Base-by-base conservation (phyloP, 2,113 vertebrate genomes). In the Poeciliopsis prolifica region DNA sequence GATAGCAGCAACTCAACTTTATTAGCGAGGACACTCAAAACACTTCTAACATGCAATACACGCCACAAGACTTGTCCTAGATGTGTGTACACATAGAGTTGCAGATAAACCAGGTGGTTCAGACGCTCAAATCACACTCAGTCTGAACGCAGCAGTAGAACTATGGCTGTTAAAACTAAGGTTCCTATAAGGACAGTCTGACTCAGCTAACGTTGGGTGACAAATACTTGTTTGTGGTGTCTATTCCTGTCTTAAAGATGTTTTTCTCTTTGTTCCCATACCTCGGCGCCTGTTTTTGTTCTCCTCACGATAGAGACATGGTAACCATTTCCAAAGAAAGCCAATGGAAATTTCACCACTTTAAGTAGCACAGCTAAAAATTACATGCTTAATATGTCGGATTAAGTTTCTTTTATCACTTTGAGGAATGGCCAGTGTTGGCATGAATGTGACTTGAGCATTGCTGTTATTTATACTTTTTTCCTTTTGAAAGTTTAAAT, bases 351-450 rank as follows among this genome's bases (percentile, higher is more conserved):
- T 79, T 79, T 82, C 75, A 87, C 89, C 90, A 89, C 74, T 89
- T 89, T 90, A 11, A 85, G 92, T 93, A 94, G 82, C 80, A 89
- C 87, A 88, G 83, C 93, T 95, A 91, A 94, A 42, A 95, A 94
- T 95, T 89, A 91, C 88, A 79, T 89, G 86, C 91, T 92, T 92
- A 93, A 91, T 82, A 80, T 92, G 87, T 86, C 68, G 65, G 58
- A 85, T 86, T 92, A 91, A 92, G 91, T 94, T 86, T 94, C 92
- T 91, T 93, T 84, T 88, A 65, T 82, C 86, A 81, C 22, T 84
- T 90, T 84, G 77, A 79, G 86, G 85, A 79, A 78, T 76, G 63
- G 88, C 74, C 86, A 61, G 75, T 68, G 83, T 83, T 69, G 83
- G 74, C 83, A 75, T 78, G 74, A 80, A 79, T 87, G 79, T 70